Evolutionary conservation across 92 coral and sea anemone species (phyloP).

Genomic region (Heteractis magnifica): DNA sequence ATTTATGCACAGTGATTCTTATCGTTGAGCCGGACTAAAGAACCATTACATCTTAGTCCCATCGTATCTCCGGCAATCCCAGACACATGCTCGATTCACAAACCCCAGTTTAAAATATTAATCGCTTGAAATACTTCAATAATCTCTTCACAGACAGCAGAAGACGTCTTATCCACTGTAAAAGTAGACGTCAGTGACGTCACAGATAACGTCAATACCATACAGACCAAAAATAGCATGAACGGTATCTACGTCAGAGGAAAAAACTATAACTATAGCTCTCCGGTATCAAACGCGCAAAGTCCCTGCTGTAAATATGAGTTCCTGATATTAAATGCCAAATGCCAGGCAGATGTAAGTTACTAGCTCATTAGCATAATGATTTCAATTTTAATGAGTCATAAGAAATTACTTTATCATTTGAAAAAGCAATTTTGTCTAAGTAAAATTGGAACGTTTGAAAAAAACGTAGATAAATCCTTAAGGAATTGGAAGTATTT

Average conservation of each 20-base stretch:
- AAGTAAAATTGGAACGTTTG: too few relatives aligned
- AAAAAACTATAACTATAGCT: conserved; percentile 23
- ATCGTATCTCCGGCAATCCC: not conserved
- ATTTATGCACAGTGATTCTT: too few relatives aligned
- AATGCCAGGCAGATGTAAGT: conserved; percentile 71
- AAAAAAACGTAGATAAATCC: too few relatives aligned
- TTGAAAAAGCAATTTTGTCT: too few relatives aligned
- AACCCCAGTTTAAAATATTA: not conserved
- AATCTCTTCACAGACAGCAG: conserved; percentile 40
- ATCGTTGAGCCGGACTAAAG: too few relatives aligned
- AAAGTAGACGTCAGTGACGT: conserved; percentile 54
- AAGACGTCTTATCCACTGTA: conserved; percentile 49
- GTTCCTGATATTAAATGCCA: conserved; percentile 68
- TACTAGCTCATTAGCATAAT: not conserved
- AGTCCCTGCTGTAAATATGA: conserved; percentile 74
- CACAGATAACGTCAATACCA: conserved; percentile 31
- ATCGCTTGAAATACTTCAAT: not conserved
- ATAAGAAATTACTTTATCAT: too few relatives aligned
- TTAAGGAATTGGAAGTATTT: too few relatives aligned
- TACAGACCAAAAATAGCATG: conserved; percentile 45
- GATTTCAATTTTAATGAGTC: too few relatives aligned
- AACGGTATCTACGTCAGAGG: conserved; percentile 44
- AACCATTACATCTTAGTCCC: too few relatives aligned
- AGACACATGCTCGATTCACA: not conserved
- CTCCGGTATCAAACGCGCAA: not conserved